These are phyloP conservation scores for Euborellia annulipes DNA, from an alignment of 1,140 invertebrate genomes.

Conservation along the genomic window DNA sequence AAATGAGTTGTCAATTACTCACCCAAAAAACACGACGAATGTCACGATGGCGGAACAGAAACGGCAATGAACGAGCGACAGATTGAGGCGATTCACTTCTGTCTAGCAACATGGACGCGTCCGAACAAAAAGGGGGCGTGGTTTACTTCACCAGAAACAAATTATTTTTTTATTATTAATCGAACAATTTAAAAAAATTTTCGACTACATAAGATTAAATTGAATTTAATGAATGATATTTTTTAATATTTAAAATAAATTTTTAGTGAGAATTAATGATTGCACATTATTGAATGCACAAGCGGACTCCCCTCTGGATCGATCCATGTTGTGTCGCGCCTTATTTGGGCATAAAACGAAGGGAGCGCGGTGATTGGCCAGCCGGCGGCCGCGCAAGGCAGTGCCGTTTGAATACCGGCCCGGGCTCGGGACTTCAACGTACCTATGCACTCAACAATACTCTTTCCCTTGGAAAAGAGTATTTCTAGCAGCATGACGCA, in stretches of 20 bases:
- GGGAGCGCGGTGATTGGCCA: constrained; percentile 40
- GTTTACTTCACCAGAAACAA: constrained; percentile 1
- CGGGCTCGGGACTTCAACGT: constrained; percentile 33
- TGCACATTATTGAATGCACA: background rate
- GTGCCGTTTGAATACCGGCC: constrained; percentile 21
- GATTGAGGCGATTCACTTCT: constrained; percentile 13
- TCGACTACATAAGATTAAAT: no score
- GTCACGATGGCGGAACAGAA: no score
- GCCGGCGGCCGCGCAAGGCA: constrained; percentile 8
- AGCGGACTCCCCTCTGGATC: constrained; percentile 22
- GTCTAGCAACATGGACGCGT: constrained; percentile 26
- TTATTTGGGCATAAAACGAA: constrained; percentile 61
- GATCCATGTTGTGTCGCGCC: constrained; percentile 41
- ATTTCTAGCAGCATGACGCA: background rate
- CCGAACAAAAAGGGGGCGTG: constrained; percentile 13
- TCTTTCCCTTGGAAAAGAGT: constrained; percentile 17
- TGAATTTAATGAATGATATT: no score
- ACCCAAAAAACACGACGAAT: no score
- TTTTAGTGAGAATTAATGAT: no score
- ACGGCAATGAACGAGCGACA: no score
- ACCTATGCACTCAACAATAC: constrained; percentile 11
- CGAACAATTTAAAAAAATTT: no score
- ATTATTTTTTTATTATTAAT: no score
- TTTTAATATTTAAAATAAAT: no score
- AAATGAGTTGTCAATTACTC: no score